Evolutionary conservation across 2,888 invertebrate species (phyloP).

Genomic region (Cetonia aurata): DNA sequence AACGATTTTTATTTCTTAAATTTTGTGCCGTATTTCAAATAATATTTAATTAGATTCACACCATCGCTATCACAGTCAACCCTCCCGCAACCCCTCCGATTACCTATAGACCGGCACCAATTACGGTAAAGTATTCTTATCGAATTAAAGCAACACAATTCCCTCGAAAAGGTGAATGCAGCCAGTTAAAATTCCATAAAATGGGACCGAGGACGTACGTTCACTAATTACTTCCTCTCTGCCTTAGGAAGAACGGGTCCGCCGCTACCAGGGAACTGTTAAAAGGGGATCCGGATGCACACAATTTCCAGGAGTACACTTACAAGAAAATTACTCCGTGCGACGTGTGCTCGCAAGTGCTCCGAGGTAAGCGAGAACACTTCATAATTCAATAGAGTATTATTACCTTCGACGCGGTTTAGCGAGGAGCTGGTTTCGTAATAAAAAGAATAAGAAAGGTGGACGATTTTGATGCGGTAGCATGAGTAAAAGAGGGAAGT

Average conservation of each 20-base stretch:
- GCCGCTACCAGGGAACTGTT: conserved; percentile 72
- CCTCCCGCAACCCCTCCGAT: not conserved
- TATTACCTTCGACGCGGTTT: not conserved
- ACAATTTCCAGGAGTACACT: conserved; percentile 93
- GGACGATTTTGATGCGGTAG: conserved; percentile 9
- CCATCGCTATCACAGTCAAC: not conserved
- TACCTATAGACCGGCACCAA: not conserved
- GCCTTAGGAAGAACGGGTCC: conserved; percentile 79
- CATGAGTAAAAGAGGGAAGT: not conserved
- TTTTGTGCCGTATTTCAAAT: too few relatives aligned
- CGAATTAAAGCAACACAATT: conserved; percentile 1
- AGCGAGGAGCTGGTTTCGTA: not conserved
- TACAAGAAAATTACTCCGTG: conserved; percentile 96
- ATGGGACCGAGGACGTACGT: not conserved
- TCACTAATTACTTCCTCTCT: conserved; percentile 22
- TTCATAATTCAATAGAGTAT: conserved; percentile 32
- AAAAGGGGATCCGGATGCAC: conserved; percentile 78
- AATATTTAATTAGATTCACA: too few relatives aligned
- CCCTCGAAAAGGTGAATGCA: not conserved
- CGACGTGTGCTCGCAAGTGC: conserved; percentile 92
- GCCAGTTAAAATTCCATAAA: not conserved
- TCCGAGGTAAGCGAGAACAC: conserved; percentile 77
- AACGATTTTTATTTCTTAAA: too few relatives aligned
- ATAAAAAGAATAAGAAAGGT: conserved; percentile 1
- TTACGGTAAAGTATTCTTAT: conserved; percentile 30